phyloP scores from a whole-genome alignment of 2,797 vertebrate genomes.

The Odontamblyopus rebecca region DNA sequence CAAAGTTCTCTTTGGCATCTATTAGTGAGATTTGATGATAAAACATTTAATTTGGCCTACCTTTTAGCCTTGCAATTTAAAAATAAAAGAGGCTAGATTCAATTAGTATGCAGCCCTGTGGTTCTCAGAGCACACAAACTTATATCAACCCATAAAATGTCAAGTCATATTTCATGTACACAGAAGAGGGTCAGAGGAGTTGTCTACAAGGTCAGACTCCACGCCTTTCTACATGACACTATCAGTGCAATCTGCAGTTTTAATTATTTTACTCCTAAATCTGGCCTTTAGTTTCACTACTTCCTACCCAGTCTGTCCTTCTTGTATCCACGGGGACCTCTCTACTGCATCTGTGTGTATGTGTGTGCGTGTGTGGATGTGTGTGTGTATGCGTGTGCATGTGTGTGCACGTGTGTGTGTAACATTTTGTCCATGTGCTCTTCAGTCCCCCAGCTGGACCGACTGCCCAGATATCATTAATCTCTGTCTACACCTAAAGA shows the following conservation, averaged over 20 bases:
- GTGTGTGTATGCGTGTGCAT: conserved; percentile 25
- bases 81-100: conserved; percentile 48
- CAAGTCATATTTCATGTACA: conserved; percentile 15
- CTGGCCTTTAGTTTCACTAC: conserved; percentile 31
- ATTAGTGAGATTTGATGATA: conserved; percentile 67
- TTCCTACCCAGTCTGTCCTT: conserved; percentile 48
- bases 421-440: conserved; percentile 65
- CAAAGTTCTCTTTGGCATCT: conserved; percentile 28
- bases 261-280: conserved; percentile 6
- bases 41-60: conserved; percentile 76
- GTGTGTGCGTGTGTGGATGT: conserved; percentile 32
- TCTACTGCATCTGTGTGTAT: conserved; percentile 34
- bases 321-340: conserved; percentile 42
- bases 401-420: conserved; percentile 27
- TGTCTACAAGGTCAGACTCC: conserved; percentile 33
- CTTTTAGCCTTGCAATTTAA: conserved; percentile 65
- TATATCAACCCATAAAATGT: conserved; percentile 6
- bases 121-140: conserved; percentile 9
- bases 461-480: conserved; percentile 74
- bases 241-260: conserved; percentile 5
- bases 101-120: conserved; percentile 65
- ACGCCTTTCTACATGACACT: conserved; percentile 5
- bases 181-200: conserved; percentile 13
- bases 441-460: conserved; percentile 77
- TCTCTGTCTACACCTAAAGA: conserved; percentile 83